A percentile compares a stretch with the other conserved stretches of the same genome.
phyloP scores from a whole-genome alignment of 2,888 invertebrate species.

The Tipula confusa region DNA sequence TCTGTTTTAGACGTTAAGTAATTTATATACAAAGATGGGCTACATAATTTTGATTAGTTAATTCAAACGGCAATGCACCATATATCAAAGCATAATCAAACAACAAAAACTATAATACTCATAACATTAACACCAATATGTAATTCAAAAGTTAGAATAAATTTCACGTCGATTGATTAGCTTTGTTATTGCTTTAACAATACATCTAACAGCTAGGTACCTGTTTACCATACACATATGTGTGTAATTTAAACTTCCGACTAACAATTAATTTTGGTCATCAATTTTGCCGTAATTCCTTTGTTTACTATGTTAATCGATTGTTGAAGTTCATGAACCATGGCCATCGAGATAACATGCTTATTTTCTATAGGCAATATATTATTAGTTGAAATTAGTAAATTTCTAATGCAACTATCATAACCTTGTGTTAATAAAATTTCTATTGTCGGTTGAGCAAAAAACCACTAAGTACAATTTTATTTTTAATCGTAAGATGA shows the following conservation, averaged over 20 bases:
- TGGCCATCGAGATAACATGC: background rate
- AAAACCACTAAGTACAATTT: too few relatives aligned
- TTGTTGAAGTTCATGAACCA: background rate
- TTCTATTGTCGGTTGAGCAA: too few relatives aligned
- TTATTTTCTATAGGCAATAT: too few relatives aligned
- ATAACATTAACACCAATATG: background rate
- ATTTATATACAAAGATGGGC: too few relatives aligned
- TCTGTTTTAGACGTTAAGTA: background rate
- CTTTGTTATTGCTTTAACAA: background rate
- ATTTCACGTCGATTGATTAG: background rate
- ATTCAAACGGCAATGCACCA: background rate
- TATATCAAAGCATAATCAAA: background rate
- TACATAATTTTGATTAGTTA: background rate
- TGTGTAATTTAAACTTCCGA: background rate
- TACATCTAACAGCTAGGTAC: background rate
- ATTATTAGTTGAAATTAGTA: too few relatives aligned
- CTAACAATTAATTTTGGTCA: background rate
- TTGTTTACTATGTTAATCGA: background rate
- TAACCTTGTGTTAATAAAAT: too few relatives aligned
- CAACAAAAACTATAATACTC: background rate
- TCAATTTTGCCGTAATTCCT: background rate
- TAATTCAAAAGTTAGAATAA: background rate
- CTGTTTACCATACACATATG: background rate
- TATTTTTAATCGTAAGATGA: too few relatives aligned
- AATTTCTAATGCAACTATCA: too few relatives aligned